These are phyloP conservation scores for Eriocheir sinensis DNA, from an alignment of 1,140 invertebrate genomes.

Conservation along the genomic window DNA sequence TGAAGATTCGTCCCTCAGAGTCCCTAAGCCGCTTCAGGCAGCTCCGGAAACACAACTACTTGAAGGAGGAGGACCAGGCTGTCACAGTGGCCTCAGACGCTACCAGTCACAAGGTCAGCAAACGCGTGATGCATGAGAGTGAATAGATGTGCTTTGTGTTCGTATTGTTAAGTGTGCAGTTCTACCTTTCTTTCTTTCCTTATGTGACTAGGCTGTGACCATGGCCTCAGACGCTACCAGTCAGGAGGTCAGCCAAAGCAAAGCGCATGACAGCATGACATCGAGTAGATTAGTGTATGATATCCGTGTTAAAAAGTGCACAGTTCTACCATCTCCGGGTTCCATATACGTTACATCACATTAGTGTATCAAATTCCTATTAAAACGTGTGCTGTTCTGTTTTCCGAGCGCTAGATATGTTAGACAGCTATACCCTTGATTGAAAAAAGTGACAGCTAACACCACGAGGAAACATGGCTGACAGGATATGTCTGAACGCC, in stretches of 20 bases:
- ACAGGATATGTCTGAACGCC: too few species aligned
- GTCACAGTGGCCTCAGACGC: constrained; percentile 52
- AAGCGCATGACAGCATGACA: neutral
- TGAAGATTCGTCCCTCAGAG: neutral
- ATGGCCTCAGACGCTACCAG: constrained; percentile 39
- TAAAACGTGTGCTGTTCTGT: too few species aligned
- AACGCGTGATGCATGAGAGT: neutral
- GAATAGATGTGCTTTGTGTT: neutral
- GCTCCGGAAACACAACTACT: constrained; percentile 44
- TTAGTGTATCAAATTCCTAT: too few species aligned
- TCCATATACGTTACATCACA: neutral
- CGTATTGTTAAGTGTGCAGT: too few species aligned
- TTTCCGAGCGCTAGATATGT: too few species aligned
- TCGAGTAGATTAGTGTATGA: neutral
- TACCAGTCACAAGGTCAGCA: constrained; percentile 52
- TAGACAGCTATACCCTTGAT: too few species aligned
- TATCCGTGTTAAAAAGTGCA: too few species aligned
- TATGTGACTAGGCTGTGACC: constrained; percentile 39
- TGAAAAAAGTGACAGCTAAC: too few species aligned
- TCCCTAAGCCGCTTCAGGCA: constrained; percentile 55
- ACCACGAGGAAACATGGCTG: too few species aligned
- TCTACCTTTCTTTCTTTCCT: too few species aligned
- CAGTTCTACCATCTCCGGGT: too few species aligned
- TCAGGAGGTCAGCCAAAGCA: constrained; percentile 51
- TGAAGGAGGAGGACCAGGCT: constrained; percentile 54